Evolutionary conservation across 2,797 vertebrate genomes (phyloP).

Genomic region (Phoebastria nigripes): DNA sequence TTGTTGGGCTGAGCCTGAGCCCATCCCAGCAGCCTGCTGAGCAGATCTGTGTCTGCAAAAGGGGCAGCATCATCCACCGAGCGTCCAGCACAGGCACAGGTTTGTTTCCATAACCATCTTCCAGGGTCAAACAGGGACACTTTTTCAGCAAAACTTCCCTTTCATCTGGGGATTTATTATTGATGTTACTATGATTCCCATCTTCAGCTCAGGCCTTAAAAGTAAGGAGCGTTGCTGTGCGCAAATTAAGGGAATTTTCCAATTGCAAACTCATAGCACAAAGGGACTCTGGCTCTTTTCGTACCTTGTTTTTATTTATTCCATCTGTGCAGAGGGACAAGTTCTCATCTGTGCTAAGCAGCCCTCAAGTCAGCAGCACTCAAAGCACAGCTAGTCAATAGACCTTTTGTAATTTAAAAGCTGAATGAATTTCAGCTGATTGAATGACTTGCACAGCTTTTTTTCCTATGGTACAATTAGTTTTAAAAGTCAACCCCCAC

Average conservation of each 20-base stretch:
- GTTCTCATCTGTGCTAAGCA: background rate
- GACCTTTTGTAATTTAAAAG: background rate
- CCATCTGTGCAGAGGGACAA: background rate
- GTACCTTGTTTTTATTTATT: background rate
- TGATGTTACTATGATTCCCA: conserved; percentile 18
- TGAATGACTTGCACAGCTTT: background rate
- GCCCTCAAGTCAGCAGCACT: background rate
- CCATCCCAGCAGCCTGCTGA: background rate
- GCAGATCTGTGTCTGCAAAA: background rate
- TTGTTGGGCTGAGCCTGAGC: background rate
- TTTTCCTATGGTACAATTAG: background rate
- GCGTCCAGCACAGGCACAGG: background rate
- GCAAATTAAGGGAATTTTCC: background rate
- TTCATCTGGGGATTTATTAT: background rate
- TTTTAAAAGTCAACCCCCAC: background rate
- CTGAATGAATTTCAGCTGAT: background rate
- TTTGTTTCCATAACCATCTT: background rate
- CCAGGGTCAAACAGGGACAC: background rate
- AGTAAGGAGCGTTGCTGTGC: background rate
- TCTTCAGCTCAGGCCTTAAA: background rate
- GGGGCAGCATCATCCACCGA: background rate
- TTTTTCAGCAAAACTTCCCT: background rate
- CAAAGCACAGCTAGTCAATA: background rate
- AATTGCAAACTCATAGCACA: background rate
- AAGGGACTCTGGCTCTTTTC: background rate